A percentile compares a stretch with the other conserved stretches of the same genome.
Conservation (phyloP, 2,113 vertebrate species). For the Tetrao urogallus region DNA sequence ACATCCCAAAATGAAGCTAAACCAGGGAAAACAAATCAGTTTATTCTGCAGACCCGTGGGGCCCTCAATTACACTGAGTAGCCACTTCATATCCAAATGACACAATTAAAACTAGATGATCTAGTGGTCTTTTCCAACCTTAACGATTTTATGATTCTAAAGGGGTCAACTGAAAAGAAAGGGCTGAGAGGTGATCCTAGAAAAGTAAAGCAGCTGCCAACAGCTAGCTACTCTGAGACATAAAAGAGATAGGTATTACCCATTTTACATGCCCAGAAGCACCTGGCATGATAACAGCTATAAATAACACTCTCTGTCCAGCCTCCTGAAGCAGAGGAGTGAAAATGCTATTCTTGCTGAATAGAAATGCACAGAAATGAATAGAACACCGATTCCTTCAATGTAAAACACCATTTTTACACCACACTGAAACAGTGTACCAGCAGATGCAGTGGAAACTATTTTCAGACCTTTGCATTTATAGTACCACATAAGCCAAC, state of each 20-base stretch:
- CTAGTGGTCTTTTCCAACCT: too few species aligned
- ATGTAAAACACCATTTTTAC: background rate
- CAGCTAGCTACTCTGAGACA: background rate
- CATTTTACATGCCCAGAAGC: background rate
- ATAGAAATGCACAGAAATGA: background rate
- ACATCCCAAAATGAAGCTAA: background rate
- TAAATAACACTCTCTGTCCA: background rate
- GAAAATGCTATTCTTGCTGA: background rate
- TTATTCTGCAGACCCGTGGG: background rate
- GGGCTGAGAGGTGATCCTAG: background rate
- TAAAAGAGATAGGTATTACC: accelerated
- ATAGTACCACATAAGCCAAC: background rate
- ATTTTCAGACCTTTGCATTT: background rate
- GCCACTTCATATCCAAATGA: background rate
- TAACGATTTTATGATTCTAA: accelerated
- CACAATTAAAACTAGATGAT: accelerated
- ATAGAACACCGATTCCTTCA: background rate
- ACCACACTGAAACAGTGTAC: accelerated
- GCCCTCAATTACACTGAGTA: background rate
- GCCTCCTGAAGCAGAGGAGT: accelerated
- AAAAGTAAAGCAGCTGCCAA: background rate
- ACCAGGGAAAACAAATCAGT: background rate
- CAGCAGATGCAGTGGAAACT: background rate
- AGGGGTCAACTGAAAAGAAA: background rate
- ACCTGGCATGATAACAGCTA: background rate